Evolutionary conservation across 1,140 invertebrate genomes (phyloP).

Genomic region (Heliconius hermathena): DNA sequence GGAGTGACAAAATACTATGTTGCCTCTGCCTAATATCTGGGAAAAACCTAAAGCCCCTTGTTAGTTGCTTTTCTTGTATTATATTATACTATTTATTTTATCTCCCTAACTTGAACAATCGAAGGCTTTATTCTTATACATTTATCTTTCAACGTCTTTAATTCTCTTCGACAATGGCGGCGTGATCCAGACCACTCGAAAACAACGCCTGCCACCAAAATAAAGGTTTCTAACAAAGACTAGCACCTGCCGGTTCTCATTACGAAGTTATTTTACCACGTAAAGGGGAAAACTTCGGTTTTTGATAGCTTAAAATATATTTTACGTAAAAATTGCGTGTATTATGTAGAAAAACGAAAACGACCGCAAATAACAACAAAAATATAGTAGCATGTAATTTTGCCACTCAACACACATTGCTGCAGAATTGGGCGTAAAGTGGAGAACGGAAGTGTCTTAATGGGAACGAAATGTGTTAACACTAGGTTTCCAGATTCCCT

Average conservation of each 20-base stretch:
- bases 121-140: not conserved
- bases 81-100: not conserved
- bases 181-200: constrained; percentile 20
- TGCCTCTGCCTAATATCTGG: too few relatives aligned
- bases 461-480: too few relatives aligned
- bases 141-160: not conserved
- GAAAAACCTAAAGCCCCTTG: too few relatives aligned
- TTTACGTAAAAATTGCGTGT: not conserved
- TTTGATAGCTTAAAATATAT: constrained; percentile 1
- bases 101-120: not conserved
- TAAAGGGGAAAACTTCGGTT: constrained; percentile 12
- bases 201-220: constrained; percentile 13
- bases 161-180: constrained; percentile 14
- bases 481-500: too few relatives aligned
- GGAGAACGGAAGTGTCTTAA: too few relatives aligned
- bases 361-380: not conserved
- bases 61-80: too few relatives aligned
- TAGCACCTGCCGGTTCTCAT: constrained; percentile 22
- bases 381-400: too few relatives aligned
- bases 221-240: constrained; percentile 23
- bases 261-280: constrained; percentile 23
- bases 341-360: not conserved
- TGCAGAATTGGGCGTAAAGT: not conserved
- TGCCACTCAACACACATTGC: too few relatives aligned
- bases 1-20: too few relatives aligned